phyloP scores from a whole-genome alignment of 2,888 invertebrate species.

The Tolmerus cingulatus region DNA sequence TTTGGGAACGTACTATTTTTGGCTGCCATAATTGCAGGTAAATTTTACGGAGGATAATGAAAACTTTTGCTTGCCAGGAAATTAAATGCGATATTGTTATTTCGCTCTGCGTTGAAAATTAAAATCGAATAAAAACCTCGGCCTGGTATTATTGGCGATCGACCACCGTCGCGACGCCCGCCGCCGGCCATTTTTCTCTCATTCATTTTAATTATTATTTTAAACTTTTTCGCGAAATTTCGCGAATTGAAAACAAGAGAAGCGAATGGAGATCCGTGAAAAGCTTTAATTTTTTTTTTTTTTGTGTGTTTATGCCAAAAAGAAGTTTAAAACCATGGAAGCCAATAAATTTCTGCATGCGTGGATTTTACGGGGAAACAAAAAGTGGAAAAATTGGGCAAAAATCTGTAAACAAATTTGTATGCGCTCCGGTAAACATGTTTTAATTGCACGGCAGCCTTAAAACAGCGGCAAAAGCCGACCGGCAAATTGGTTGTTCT shows the following conservation, averaged over 20 bases:
- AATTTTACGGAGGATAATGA: not conserved
- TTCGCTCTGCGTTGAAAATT: not conserved
- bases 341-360: not conserved
- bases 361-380: not conserved
- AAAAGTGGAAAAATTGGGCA: not conserved
- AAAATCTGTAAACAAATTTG: slow-evolving; percentile 7
- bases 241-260: not conserved
- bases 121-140: not conserved
- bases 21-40: no score
- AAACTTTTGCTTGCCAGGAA: not conserved
- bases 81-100: not conserved
- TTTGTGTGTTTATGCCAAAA: not conserved
- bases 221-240: not conserved
- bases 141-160: not conserved
- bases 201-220: not conserved
- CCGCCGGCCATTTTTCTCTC: not conserved
- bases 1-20: no score
- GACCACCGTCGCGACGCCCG: not conserved
- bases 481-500: not conserved
- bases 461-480: not conserved
- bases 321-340: not conserved
- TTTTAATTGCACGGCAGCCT: not conserved
- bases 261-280: not conserved
- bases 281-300: not conserved
- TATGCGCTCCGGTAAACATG: not conserved